Base-by-base conservation (phyloP, 2,113 vertebrate species). In the Girardinichthys multiradiatus region DNA sequence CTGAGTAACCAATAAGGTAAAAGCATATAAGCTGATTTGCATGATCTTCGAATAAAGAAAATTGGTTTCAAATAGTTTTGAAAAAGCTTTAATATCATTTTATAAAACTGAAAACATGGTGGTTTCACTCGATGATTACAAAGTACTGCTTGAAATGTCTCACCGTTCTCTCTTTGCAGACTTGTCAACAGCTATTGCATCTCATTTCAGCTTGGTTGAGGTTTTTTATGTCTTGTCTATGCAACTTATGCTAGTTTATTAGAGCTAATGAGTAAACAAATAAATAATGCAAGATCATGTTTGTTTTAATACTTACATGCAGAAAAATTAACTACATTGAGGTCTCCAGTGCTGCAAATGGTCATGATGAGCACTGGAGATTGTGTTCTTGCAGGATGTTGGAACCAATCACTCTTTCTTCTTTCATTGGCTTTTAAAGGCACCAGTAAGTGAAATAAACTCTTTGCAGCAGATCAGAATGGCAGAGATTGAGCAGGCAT, bases 401-500 rank as follows among this genome's bases (percentile, higher is more conserved):
- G 42, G 28, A 26, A 57, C 21, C 19, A 26, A 31, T 45, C 29
- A 8, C 59, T 0, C 0, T 29, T 31, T 31, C 28, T 48, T 14
- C 35, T 54, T 54, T 2, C 48, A 2, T 14, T 8, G 6, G 31
- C 3, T 8, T 59, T n/a, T 28, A 51, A 28, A 65, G 48, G 59
- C 61, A 9, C 39, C 27, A 80, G 59, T 86, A 80, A 87, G 57
- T 67, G 29, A 84, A 61, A 33, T 48, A 17, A 59, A 26, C 80
- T 63, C 57, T 39, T 80, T 74, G 72, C 69, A 92, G 90, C 93
- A 99, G 96, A 96, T 99, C 80, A 96, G 95, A 89, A 95, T 99
- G 93, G 98, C 98, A 0, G 98, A 99, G 94, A 96, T 97, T 51
- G 98, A 99, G 93, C 98, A 94, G 57, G 94, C 96, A 30, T 99